Conservation (phyloP, 2,797 vertebrate genomes). For the Lepidocolaptes lacrymiger region DNA sequence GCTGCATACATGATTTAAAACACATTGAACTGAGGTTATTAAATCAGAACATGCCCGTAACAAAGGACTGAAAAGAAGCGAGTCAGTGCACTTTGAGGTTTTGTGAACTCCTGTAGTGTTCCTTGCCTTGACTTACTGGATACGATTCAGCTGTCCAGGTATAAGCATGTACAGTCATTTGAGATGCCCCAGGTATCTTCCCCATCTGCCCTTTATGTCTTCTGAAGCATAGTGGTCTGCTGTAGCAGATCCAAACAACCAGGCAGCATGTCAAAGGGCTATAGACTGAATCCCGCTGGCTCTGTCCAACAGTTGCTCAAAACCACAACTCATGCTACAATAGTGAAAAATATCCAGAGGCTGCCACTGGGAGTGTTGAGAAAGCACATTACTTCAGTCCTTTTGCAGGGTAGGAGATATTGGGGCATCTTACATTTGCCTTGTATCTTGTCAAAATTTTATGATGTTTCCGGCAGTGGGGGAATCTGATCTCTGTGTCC, state of each 20-base stretch:
- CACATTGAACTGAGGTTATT: not conserved
- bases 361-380: not conserved
- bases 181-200: not conserved
- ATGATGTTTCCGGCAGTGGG: rapidly evolving
- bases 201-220: not conserved
- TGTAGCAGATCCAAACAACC: not conserved
- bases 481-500: not conserved
- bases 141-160: not conserved
- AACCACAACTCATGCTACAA: not conserved
- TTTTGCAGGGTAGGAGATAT: not conserved
- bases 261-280: not conserved
- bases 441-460: not conserved
- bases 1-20: not conserved
- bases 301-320: not conserved
- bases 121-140: not conserved
- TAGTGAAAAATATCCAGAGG: not conserved
- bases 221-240: not conserved
- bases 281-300: not conserved
- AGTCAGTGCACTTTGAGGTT: not conserved
- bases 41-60: not conserved
- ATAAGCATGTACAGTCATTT: not conserved
- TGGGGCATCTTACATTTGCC: not conserved
- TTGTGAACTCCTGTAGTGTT: not conserved
- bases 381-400: not conserved
- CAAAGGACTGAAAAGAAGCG: not conserved